Evolutionary conservation across 2,113 vertebrate genomes (phyloP).

Genomic region (Osmerus eperlanus): DNA sequence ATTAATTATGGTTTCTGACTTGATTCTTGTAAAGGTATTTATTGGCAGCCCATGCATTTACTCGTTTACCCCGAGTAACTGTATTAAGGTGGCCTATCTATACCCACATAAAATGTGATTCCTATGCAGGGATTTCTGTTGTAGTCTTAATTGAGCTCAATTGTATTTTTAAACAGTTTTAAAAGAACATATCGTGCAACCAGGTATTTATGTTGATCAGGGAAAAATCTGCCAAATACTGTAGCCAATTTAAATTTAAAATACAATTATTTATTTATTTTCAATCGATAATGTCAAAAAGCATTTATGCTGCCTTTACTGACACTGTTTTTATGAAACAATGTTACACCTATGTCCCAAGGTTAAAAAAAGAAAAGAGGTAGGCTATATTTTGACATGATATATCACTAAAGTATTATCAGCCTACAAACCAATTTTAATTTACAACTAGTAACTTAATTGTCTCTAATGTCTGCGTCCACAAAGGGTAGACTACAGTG

Average conservation of each 20-base stretch:
- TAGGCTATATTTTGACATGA: background rate
- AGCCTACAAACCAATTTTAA: background rate
- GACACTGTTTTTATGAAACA: background rate
- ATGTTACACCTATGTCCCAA: background rate
- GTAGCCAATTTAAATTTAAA: background rate
- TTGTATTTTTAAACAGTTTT: too few relatives aligned
- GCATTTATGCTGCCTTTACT: constrained; percentile 2
- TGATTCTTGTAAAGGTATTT: constrained; percentile 8
- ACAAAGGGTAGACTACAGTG: too few relatives aligned
- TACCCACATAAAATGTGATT: background rate
- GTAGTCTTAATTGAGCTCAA: background rate
- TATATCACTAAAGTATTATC: background rate
- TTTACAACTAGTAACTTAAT: too few relatives aligned
- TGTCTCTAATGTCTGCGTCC: too few relatives aligned
- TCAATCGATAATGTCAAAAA: constrained; percentile 79
- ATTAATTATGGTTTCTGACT: constrained; percentile 10
- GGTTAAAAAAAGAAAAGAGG: background rate
- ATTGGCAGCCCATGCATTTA: background rate
- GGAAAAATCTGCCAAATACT: background rate
- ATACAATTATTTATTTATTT: constrained; percentile 68
- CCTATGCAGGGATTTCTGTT: background rate
- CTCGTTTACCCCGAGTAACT: background rate
- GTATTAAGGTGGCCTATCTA: background rate
- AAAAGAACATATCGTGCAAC: too few relatives aligned
- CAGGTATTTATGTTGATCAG: too few relatives aligned